Base-by-base conservation (phyloP, 1,140 invertebrate genomes). In the Aradophagus sp. region DNA sequence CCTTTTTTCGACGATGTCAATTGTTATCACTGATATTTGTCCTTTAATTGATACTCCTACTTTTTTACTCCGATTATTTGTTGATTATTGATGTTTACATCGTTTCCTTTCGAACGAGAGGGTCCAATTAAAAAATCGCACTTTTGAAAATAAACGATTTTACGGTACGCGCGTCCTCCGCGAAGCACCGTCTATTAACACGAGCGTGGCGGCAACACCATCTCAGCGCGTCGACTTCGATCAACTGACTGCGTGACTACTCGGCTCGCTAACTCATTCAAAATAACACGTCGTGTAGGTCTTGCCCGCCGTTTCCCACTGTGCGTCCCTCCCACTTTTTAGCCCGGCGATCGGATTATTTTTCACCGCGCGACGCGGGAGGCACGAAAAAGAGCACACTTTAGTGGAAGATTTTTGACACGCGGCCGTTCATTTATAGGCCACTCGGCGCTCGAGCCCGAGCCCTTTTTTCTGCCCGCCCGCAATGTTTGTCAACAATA, bases 281-380 rank as follows among this genome's bases (percentile, higher is more conserved):
- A 76, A 77, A 83, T 82, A 83, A 80, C 78, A 76, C 53, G 34
- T 79, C 79, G 78, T 79, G 73, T 76, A 71, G 66, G 58, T 76
- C 75, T 76, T 70, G 67, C 72, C 72, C 73, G 73, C 65, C 68
- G 36, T 73, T 78, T 82, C 80, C 79, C 78, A 80, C 80, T 80
- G 61, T 53, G 45, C 47, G 47, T 48, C 58, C 39, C 65, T 52
- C 65, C 65, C 74, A 42, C 58, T 61, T 52, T 58, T 39, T 12
- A 7, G 35, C n/a, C 61, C 32, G 52, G 39, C 41, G 53, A 56
- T 59, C 38, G 38, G 63, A 56, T 47, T 50, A 69, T 61, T 70
- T 70, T 70, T 62, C 56, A 45, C 26, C n/a, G 56, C 23, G 38
- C n/a, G n/a, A n/a, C 41, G 52, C 50, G 50, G 66, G 66, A 58